Evolutionary conservation across 2,797 vertebrate species (phyloP), one percentile per base, ranked within the genome.

Genomic region (Phalanger gymnotis): DNA sequence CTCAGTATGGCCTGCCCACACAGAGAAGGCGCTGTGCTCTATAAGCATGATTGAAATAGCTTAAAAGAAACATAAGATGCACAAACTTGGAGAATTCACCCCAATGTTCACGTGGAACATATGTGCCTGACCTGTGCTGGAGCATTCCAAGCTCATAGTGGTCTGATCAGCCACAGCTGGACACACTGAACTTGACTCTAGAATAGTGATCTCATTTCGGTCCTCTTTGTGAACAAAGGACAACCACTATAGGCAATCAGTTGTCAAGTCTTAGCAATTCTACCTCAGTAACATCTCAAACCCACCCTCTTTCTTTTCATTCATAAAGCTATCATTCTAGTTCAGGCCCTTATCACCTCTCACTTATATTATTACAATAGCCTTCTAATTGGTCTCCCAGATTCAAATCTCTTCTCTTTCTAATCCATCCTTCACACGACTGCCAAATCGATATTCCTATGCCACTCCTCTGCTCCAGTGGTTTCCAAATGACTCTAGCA

Each of bases 351-450:
- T 47, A 40, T 47, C 19, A 47, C 19, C 40, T 81, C n/a, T 47
- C 19, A 47, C 19, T 81, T 40, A 2, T 73, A 40, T 66, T 66
- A 66, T n/a, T 66, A 40, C n/a, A 73, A 7, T 47, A 81, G n/a
- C 0, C 66, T 73, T 22, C 31, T 66, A 66, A 34, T 66, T n/a
- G 61, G 34, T n/a, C 14, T 66, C 61, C 16, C 66, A 3, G 7
- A 7, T 27, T 66, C 34, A 96, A 93, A 73, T 28, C 52, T 90
- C 12, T 53, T 92, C 90, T 81, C 53, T 61, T 92, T 93, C 56
- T 16, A 87, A 90, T 19, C 27, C 16, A 87, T 27, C 73, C 40
- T 87, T 87, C 73, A 87, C 22, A 87, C 40, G 51, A 11, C 27
- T 51, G 22, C 40, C 73, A 87, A 27, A 87, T 51, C 10, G 9